Base-by-base conservation (phyloP, 2,797 vertebrate species). In the Onychomys torridus region DNA sequence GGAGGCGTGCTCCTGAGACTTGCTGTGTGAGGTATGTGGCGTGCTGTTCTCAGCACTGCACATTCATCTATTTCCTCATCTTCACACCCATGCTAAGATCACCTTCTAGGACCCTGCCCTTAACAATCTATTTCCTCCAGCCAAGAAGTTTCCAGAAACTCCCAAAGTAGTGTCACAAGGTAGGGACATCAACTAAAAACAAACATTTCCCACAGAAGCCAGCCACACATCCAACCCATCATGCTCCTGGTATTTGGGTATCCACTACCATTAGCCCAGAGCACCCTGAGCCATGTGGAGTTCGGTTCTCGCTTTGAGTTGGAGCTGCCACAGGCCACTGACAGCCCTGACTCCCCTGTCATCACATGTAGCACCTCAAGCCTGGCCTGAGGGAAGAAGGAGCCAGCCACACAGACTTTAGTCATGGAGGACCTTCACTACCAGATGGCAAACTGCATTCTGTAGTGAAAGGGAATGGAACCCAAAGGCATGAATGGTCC, bases 201-300 rank as follows among this genome's bases (percentile, higher is more conserved):
- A 85, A n/a, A n/a, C 0, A 40, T 65, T 2, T 14, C 0, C 4
- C 21, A 34, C 2, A 32, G 67, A 73, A 55, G 29, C 37, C 79
- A 49, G 40, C 52, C 52, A 16, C 34, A 0, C n/a, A 65, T 49
- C 34, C 4, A 10, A 57, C 12, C 59, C 32, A 29, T 25, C 17
- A 0, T 27, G 27, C 19, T 12, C 46, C 43, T 9, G 1, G 63
- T 55, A 40, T 0, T 1, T 5, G 10, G 13, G 13, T 14, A 1
- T 9, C 8, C 29, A 59, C 13, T 5, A 13, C 2, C 6, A 1
- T 17, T 17, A n/a, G 40, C 12, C n/a, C 6, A 34, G 43, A 12
- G 19, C 4, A 3, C 40, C 27, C 14, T n/a, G 1, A 23, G 76
- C 32, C 7, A 5, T 0, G 40, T 29, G 13, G 29, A 25, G 10